Evolutionary conservation across 2,888 invertebrate species (phyloP).

Genomic region (Craniophora ligustri): DNA sequence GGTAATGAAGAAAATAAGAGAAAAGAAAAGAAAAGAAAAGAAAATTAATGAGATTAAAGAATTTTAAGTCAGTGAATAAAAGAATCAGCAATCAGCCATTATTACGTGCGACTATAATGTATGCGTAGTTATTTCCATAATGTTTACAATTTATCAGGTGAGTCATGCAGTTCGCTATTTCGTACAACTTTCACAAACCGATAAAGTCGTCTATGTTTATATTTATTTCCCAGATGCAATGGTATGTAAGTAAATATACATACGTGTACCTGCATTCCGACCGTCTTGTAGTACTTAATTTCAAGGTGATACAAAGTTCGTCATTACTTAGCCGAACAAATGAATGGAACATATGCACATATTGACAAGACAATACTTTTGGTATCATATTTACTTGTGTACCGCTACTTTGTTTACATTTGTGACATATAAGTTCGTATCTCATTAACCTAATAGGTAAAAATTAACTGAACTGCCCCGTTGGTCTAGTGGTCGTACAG

Average conservation of each 20-base stretch:
- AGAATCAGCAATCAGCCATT: background rate
- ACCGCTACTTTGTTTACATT: background rate
- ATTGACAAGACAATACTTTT: constrained; percentile 4
- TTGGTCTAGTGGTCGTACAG: no score
- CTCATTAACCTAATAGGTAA: constrained; percentile 13
- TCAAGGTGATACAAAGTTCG: constrained; percentile 18
- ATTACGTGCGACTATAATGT: background rate
- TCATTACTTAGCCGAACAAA: constrained; percentile 1
- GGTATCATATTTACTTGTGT: constrained; percentile 3
- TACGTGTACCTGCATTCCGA: constrained; percentile 17
- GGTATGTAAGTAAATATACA: constrained; percentile 8
- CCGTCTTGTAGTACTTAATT: constrained; percentile 1
- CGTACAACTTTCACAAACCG: constrained; percentile 19
- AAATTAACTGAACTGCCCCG: no score
- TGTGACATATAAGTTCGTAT: no score
- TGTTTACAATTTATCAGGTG: background rate
- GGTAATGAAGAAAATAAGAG: no score
- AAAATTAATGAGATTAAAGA: no score
- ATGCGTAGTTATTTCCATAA: no score
- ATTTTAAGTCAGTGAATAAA: background rate
- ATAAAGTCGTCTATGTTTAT: constrained; percentile 16
- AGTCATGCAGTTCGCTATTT: constrained; percentile 2
- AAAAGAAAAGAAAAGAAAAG: no score
- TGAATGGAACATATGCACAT: constrained; percentile 1
- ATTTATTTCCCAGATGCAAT: constrained; percentile 18